Conservation (phyloP, 2,113 vertebrate species). For the Nycticryphes semicollaris region DNA sequence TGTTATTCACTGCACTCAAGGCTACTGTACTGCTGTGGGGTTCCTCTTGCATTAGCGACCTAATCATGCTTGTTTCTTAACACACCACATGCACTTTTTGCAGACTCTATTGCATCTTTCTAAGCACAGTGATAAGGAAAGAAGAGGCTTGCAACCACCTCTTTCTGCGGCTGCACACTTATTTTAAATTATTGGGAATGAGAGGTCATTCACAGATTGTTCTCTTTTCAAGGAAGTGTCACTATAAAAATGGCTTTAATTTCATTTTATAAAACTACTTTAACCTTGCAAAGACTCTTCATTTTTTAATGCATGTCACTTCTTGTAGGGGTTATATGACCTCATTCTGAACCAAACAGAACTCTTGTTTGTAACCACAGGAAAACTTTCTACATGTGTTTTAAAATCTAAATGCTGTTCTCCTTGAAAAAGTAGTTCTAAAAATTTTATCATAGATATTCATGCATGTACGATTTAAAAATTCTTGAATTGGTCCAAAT, state of each 20-base stretch:
- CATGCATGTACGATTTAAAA: neutral
- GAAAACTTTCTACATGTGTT: neutral
- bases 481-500: neutral
- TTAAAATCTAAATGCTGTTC: neutral
- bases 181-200: neutral
- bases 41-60: neutral
- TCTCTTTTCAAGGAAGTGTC: neutral
- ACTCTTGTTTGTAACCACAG: neutral
- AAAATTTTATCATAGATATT: neutral
- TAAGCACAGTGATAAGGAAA: neutral
- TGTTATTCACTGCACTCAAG: slow-evolving; percentile 1
- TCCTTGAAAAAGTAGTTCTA: neutral
- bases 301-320: neutral
- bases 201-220: neutral
- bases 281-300: neutral
- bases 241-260: neutral
- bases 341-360: neutral
- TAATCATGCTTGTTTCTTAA: neutral
- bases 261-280: neutral
- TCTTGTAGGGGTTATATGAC: neutral
- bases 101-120: neutral
- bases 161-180: neutral
- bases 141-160: neutral
- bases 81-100: neutral
- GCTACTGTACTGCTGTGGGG: neutral